Conservation (phyloP, 1,140 invertebrate species). For the Heliothis virescens region DNA sequence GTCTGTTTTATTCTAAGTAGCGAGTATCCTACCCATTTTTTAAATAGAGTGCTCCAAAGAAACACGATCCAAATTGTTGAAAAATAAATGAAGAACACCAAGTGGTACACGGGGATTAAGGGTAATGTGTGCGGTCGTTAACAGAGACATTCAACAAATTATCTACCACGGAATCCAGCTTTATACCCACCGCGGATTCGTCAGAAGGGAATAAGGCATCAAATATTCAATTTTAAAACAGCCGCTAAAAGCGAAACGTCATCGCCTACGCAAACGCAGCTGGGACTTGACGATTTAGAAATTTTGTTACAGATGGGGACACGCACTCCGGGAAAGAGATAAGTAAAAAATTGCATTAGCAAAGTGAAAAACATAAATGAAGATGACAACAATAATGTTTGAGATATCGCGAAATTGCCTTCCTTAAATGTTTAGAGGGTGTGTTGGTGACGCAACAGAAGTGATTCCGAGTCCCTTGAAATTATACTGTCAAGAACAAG, state of each 20-base stretch:
- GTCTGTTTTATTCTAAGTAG: not conserved
- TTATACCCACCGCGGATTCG: slow-evolving; percentile 78
- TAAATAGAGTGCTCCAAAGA: slow-evolving; percentile 44
- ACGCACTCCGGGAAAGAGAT: slow-evolving; percentile 78
- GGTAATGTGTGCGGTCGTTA: slow-evolving; percentile 74
- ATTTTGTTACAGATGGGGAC: slow-evolving; percentile 84
- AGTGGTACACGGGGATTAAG: slow-evolving; percentile 58
- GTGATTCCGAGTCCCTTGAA: slow-evolving; percentile 71
- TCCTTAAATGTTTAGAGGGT: slow-evolving; percentile 77
- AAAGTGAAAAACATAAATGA: slow-evolving; percentile 83
- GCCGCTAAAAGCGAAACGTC: slow-evolving; percentile 85
- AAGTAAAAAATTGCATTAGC: slow-evolving; percentile 84
- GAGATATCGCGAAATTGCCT: slow-evolving; percentile 75
- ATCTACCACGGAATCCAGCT: slow-evolving; percentile 75
- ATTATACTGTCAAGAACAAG: slow-evolving; percentile 85
- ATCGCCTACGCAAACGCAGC: slow-evolving; percentile 81
- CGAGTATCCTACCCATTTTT: slow-evolving; percentile 33
- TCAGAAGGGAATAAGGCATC: slow-evolving; percentile 84
- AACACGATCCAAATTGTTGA: slow-evolving; percentile 56
- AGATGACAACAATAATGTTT: slow-evolving; percentile 75
- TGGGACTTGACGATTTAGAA: slow-evolving; percentile 84
- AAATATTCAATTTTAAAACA: slow-evolving; percentile 87
- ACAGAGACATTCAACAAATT: slow-evolving; percentile 80
- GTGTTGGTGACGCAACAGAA: slow-evolving; percentile 76
- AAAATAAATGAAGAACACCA: slow-evolving; percentile 60